Evolutionary conservation across 1,140 invertebrate genomes (phyloP), one percentile per base, ranked within the genome.

Genomic region (Bicyclus anynana): DNA sequence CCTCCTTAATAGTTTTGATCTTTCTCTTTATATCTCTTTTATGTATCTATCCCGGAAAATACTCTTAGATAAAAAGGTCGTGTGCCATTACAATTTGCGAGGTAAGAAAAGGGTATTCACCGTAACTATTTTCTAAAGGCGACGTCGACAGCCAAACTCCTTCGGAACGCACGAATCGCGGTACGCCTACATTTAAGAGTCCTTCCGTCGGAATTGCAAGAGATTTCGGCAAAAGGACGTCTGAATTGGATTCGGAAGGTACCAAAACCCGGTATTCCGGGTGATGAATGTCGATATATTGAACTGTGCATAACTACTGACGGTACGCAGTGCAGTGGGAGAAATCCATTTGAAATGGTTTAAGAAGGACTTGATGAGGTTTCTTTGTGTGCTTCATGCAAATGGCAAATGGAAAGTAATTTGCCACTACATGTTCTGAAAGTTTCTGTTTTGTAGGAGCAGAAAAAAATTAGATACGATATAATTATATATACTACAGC

Each of bases 211-310:
- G 82, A 55, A 77, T 85, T 33, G 84, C 82, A 13, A 72, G 84
- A 58, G 82, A 86, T 77, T 85, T 84, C 35, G 84, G 84, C 47
- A 87, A 87, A 80, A 74, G 84, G 71, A 69, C 76, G 12, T 47
- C 73, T 53, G 77, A 82, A 59, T 62, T 77, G 62, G 79, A 83
- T 33, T 40, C 50, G 10, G 82, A 87, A 87, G 84, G 84, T 87
- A 87, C 59, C 48, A 53, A 38, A 59, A 62, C 51, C 46, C 57
- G 58, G 65, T 54, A 60, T 68, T 68, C 62, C 67, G 59, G 51
- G 61, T 50, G 64, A 35, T 67, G 64, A 63, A 59, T 44, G 51
- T 62, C 53, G 65, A 40, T 67, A 64, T 62, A 59, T 44, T 59
- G 53, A 60, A 38, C 48, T 52, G 54, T 27, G 59, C 59, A 68